phyloP scores from a whole-genome alignment of 2,797 vertebrate species.

The Phyllotis vaccarum region DNA sequence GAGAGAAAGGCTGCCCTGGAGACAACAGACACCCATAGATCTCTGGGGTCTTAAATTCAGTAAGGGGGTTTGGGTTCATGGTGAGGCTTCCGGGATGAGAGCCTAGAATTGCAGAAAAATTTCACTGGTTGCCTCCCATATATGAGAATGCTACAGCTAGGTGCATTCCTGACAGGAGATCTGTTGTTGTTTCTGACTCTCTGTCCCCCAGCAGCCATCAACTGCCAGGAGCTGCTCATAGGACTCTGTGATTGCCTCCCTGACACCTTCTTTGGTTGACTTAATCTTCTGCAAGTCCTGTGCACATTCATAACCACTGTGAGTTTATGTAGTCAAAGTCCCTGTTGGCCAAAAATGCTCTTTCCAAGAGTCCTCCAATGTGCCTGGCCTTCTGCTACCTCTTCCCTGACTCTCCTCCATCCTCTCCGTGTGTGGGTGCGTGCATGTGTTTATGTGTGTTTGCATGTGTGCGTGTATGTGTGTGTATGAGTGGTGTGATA shows the following conservation, averaged over 20 bases:
- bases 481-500: not conserved
- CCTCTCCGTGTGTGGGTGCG: not conserved
- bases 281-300: not conserved
- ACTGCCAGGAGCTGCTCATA: not conserved
- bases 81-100: not conserved
- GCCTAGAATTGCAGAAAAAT: not conserved
- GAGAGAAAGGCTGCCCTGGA: not conserved
- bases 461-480: not conserved
- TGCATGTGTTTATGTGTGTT: not conserved
- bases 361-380: not conserved
- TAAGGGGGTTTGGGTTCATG: not conserved
- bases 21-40: not conserved
- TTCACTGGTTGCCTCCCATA: too few relatives aligned
- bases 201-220: not conserved
- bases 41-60: not conserved
- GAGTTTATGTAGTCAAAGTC: not conserved
- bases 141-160: not conserved
- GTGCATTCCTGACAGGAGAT: not conserved
- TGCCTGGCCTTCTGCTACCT: not conserved
- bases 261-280: not conserved
- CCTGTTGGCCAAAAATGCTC: not conserved
- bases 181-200: not conserved
- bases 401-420: not conserved
- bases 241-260: not conserved
- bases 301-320: not conserved